Base-by-base conservation (phyloP, 1,140 invertebrate species). In the Thalassaphorura encarpata region DNA sequence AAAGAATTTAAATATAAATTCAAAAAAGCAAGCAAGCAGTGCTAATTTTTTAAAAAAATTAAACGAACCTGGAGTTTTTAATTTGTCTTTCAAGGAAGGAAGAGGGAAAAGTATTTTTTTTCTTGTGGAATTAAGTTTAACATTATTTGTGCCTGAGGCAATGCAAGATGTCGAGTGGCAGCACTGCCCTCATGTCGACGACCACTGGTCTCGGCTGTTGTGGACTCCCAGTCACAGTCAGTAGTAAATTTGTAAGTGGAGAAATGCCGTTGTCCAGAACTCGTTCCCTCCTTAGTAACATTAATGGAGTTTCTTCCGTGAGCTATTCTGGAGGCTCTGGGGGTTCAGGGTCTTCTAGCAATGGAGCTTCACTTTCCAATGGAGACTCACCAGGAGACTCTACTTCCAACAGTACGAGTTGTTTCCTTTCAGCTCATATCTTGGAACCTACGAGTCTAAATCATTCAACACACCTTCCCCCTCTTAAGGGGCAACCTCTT, bases 181-280 rank as follows among this genome's bases (percentile, higher is more conserved):
- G 40, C 29, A 64, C 62, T 28, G 62, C 62, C 3, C 36, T 64
- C 28, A 42, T 61, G 40, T 56, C 56, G 15, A 57, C 60, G 19
- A 51, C 46, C 16, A 54, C 46, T 19, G 54, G 59, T 26, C 42
- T 63, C 49, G 54, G 54, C 18, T 48, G 33, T 36, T 8, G 23
- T 27, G 45, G 45, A 11, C 21, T 21, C 8, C 18, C 45, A 47
- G 45, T 47, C 4, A 26, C 45, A 5, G 24, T 47, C 51, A 15
- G 54, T 52, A 39, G 57, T 57, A 21, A 63, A 58, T 28, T 50
- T 1, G 56, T 56, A 52, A 60, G 59, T 48, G 51, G 51, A 33
- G 66, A 58, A 55, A 75, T 75, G 72, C 73, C 73, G 11, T 60
- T 75, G 18, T 72, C 72, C 31, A 66, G 73, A 43, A 74, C 73